Base-by-base conservation (phyloP, 2,113 vertebrate species). In the Haliaeetus leucogaster region DNA sequence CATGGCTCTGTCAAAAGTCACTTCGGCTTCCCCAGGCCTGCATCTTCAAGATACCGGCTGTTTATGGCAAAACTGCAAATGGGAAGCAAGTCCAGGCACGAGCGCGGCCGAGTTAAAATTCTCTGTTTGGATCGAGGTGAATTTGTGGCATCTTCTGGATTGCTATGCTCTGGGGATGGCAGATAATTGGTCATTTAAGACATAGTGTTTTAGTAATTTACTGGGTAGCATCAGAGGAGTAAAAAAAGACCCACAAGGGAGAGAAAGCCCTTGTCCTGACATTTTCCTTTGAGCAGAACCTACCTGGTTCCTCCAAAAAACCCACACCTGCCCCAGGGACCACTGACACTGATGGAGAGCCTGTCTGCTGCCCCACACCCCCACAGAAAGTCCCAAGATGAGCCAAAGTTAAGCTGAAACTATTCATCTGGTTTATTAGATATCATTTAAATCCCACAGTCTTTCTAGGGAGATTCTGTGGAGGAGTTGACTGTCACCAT, bases 111-210 rank as follows among this genome's bases (percentile, higher is more conserved):
- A 76, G 45, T 13, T 63, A n/a, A 52, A 95, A 16, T 22, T 36
- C 52, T 23, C 13, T n/a, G 61, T 13, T 72, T n/a, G 76, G 42
- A 30, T 3, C 0, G 0, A 59, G 27, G 52, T n/a, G 55, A 30
- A 56, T 53, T 27, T 45, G 58, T 61, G 38, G 25, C 9, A 3
- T 61, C 76, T 77, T 72, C 36, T 34, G 72, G 29, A 14, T 8
- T 36, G n/a, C 9, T 43, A 0, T 30, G 32, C 29, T 73, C 43
- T 59, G 73, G 47, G 4, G 6, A n/a, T 67, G 56, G 29, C 16
- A 79, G 65, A 26, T 42, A 43, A 30, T 13, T 52, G 82, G 38
- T 38, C 38, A 16, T 43, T 88, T 47, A 71, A 48, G 66, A 42
- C 8, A 8, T 0, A 50, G 30, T 20, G 61, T 13, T 30, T 89